Percentiles rank a stretch among this genome's conserved stretches.
These are phyloP conservation scores for Neosilurus mollespiculum DNA, from an alignment of 2,797 vertebrate species.

Conservation along the genomic window DNA sequence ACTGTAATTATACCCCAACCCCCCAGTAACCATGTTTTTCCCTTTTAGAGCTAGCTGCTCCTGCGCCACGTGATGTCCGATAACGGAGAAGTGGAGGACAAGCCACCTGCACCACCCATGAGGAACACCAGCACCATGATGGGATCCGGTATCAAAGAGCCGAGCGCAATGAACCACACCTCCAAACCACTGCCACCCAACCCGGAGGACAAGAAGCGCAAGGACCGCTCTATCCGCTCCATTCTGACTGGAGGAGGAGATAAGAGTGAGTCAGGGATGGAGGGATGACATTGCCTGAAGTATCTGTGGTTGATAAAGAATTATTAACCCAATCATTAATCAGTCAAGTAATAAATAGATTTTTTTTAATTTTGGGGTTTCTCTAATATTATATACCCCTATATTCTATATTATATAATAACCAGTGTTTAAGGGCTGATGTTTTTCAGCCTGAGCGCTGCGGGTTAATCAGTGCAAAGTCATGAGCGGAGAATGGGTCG, in stretches of 20 bases:
- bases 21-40: neutral
- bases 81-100: slow-evolving; percentile 93
- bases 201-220: slow-evolving; percentile 94
- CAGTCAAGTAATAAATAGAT: too few relatives aligned
- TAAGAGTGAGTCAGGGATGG: slow-evolving; percentile 78
- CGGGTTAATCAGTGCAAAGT: slow-evolving; percentile 1
- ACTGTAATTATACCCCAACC: neutral
- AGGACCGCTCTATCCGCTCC: slow-evolving; percentile 87
- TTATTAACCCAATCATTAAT: too few relatives aligned
- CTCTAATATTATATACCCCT: neutral
- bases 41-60: slow-evolving; percentile 42
- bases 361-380: neutral
- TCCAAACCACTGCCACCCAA: slow-evolving; percentile 94
- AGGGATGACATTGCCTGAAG: neutral
- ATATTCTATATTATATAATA: too few relatives aligned
- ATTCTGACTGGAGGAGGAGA: slow-evolving; percentile 88
- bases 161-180: slow-evolving; percentile 83
- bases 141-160: slow-evolving; percentile 85
- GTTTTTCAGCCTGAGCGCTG: neutral
- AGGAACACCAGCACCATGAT: slow-evolving; percentile 96
- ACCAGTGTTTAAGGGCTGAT: neutral
- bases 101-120: slow-evolving; percentile 95
- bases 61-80: slow-evolving; percentile 85
- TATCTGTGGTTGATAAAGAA: neutral
- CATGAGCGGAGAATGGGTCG: neutral